Evolutionary conservation across 2,113 vertebrate genomes (phyloP).

Genomic region (Rhea americana): DNA sequence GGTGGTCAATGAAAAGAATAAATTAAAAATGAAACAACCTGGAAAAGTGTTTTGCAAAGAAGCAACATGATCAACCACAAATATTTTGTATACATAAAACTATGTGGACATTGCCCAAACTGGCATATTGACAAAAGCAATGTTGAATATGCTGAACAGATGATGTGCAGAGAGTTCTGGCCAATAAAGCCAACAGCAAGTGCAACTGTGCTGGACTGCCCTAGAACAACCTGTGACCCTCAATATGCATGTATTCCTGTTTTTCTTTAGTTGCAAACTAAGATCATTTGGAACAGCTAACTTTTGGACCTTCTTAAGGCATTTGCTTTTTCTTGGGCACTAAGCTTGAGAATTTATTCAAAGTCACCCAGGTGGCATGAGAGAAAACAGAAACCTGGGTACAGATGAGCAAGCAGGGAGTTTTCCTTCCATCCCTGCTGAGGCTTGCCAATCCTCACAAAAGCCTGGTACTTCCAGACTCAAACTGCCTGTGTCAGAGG

Average conservation of each 20-base stretch:
- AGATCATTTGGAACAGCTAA: neutral
- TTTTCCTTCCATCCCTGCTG: neutral
- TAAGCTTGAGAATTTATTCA: neutral
- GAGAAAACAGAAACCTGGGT: neutral
- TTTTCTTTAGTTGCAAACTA: neutral
- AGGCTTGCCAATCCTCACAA: neutral
- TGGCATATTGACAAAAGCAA: neutral
- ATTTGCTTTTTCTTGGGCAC: neutral
- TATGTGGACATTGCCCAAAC: neutral
- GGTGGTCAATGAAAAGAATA: slow-evolving; percentile 45
- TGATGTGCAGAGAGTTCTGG: neutral
- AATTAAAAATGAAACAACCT: slow-evolving; percentile 67
- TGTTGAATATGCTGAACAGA: neutral
- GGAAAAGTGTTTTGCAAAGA: slow-evolving; percentile 58
- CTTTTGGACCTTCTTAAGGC: neutral
- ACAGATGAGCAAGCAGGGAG: neutral
- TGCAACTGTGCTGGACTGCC: neutral
- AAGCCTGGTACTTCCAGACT: neutral
- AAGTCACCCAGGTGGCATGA: neutral
- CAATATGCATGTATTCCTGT: neutral
- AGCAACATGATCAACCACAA: neutral
- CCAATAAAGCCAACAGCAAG: neutral
- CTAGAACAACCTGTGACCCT: neutral
- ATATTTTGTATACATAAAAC: slow-evolving; percentile 16
- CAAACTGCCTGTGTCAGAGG: neutral